Conservation (phyloP, 2,888 invertebrate species). For the Synergus laeviventris region DNA sequence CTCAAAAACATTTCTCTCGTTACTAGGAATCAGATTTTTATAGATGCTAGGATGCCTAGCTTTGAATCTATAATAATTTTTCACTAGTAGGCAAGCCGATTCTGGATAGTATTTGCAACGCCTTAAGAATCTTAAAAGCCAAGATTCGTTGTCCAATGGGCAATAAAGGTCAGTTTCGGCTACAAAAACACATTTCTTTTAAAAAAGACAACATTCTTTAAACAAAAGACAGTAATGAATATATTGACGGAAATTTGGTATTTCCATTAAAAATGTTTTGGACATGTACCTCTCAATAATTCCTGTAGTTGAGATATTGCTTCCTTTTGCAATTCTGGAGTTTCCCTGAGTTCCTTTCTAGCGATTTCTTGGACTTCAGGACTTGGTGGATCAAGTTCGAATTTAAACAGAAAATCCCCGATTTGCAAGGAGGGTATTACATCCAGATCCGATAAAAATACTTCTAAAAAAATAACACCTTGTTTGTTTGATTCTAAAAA, state of each 20-base stretch:
- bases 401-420: constrained; percentile 81
- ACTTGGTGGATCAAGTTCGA: constrained; percentile 83
- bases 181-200: constrained; percentile 74
- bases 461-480: constrained; percentile 70
- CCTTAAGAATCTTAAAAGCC: constrained; percentile 88
- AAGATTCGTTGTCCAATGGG: constrained; percentile 86
- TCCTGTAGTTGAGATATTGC: constrained; percentile 79
- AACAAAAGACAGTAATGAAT: too few species aligned
- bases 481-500: too few species aligned
- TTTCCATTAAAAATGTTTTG: neutral
- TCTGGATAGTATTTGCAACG: constrained; percentile 94
- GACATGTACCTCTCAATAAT: constrained; percentile 80
- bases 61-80: constrained; percentile 89
- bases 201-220: neutral
- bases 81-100: constrained; percentile 87
- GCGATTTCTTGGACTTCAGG: constrained; percentile 83
- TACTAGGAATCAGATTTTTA: constrained; percentile 83
- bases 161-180: constrained; percentile 84
- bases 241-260: too few species aligned
- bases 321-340: constrained; percentile 80
- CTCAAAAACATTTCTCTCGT: constrained; percentile 86
- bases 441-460: constrained; percentile 85
- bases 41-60: constrained; percentile 86
- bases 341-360: constrained; percentile 82
- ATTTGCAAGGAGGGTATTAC: constrained; percentile 83